phyloP scores from a whole-genome alignment of 1,140 invertebrate genomes.

The Popillia japonica region DNA sequence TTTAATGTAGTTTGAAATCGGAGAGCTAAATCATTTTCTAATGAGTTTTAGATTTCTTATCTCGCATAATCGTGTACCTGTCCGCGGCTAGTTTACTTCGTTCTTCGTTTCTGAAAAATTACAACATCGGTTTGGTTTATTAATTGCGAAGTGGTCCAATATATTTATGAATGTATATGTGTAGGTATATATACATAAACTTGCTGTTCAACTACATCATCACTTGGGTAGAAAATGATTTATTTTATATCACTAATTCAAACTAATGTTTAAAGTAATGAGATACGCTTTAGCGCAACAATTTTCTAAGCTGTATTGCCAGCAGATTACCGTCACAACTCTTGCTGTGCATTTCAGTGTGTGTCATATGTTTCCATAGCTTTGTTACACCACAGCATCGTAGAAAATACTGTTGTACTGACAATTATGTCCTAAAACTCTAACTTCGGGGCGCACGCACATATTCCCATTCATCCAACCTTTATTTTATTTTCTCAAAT shows the following conservation, averaged over 20 bases:
- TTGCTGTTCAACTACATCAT: neutral
- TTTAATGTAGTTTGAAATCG: neutral
- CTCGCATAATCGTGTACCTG: conserved; percentile 14
- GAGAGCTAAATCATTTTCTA: conserved; percentile 15
- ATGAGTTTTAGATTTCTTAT: conserved; percentile 25
- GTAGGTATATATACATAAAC: neutral
- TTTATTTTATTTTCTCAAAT: no score
- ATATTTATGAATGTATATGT: neutral
- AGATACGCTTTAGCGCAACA: neutral
- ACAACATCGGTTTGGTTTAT: conserved; percentile 7
- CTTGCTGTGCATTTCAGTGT: no score
- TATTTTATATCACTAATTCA: neutral
- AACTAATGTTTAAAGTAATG: neutral
- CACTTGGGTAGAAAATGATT: neutral
- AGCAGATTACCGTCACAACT: no score
- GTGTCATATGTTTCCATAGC: no score
- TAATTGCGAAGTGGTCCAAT: neutral
- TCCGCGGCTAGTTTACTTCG: neutral
- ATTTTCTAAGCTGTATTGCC: no score
- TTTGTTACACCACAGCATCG: no score
- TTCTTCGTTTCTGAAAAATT: conserved; percentile 3
- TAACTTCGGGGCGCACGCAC: no score
- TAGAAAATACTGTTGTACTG: no score
- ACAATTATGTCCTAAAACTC: no score
- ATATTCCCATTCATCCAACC: no score